Base-by-base conservation (phyloP, 2,888 invertebrate genomes). In the Panzeria rudis region DNA sequence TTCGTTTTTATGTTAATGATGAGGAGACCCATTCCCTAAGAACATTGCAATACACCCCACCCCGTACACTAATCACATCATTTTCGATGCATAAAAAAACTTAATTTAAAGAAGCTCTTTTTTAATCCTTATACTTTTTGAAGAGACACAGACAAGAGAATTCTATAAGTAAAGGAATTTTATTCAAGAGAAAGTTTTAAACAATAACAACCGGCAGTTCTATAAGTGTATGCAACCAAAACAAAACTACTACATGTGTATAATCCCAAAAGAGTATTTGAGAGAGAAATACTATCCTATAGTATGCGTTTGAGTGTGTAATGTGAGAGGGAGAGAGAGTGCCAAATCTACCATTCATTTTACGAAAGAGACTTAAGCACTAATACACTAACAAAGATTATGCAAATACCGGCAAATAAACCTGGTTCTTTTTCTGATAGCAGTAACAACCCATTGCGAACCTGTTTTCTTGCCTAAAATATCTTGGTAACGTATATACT, bases 211-310 rank as follows among this genome's bases (percentile, higher is more conserved):
- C 84, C 80, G 84, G 80, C 47, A 77, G n/a, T 50, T 72, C 80
- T 84, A 66, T 72, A 20, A 76, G 17, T 76, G 84, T 76, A 38
- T 84, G 80, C 76, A 76, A 80, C 66, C 80, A 84, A 80, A 80
- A 80, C 80, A 80, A 77, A 59, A 80, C 76, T 9, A 72, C 66
- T 41, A 80, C 84, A 84, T 38, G 2, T 35, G 9, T 7, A 35
- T 5, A 59, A 5, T 17, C 4, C 2, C 15, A 29, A 29, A 23
- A 56, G 50, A 11, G 50, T 47, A 3, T 17, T 5, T n/a, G 1
- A 54, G 23, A 29, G 17, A 66, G 32, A 9, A 50, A 35, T 50
- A 29, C 23, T 52, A 13, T 62, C 17, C 13, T 23, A 25, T 20
- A 20, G 4, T 15, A 61, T 13, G 25, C 29, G 38, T 13, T 61